A percentile compares a stretch with the other conserved stretches of the same genome.
These are phyloP conservation scores for Scaptomyza pallida DNA, from an alignment of 1,140 invertebrate genomes.

Conservation along the genomic window DNA sequence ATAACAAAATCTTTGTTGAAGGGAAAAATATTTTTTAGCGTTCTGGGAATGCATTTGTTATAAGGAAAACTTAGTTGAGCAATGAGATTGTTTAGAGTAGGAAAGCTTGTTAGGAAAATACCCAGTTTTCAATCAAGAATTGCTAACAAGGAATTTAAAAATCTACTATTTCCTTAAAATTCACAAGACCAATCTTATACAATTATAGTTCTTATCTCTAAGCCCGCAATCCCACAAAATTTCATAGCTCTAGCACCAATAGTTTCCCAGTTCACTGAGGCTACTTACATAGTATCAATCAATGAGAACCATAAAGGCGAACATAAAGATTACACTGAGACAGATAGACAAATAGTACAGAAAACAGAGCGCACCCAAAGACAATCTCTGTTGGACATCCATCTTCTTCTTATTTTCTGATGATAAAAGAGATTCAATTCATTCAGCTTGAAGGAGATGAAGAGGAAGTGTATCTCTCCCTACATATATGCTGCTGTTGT, in stretches of 20 bases:
- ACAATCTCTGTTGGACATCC: slow-evolving; percentile 3
- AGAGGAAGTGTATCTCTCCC: slow-evolving; percentile 46
- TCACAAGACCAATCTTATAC: too few species aligned
- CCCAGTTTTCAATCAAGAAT: too few species aligned
- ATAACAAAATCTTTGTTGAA: too few species aligned
- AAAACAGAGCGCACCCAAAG: slow-evolving; percentile 17
- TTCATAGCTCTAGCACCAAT: background rate
- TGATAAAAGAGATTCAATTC: slow-evolving; percentile 64
- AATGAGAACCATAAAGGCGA: background rate
- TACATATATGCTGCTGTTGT: background rate
- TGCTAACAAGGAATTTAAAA: too few species aligned
- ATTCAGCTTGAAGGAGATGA: slow-evolving; percentile 47
- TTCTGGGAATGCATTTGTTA: too few species aligned
- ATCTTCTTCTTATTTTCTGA: background rate
- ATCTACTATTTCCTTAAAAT: too few species aligned
- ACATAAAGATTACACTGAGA: background rate
- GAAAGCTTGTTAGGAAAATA: too few species aligned
- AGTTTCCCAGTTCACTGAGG: background rate
- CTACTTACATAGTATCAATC: background rate
- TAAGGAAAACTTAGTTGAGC: too few species aligned
- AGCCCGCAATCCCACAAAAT: too few species aligned
- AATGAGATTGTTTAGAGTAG: too few species aligned
- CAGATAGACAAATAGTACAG: background rate
- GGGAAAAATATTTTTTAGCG: too few species aligned
- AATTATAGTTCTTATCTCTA: too few species aligned